phyloP scores from a whole-genome alignment of 2,797 vertebrate species.

The Falco cherrug region DNA sequence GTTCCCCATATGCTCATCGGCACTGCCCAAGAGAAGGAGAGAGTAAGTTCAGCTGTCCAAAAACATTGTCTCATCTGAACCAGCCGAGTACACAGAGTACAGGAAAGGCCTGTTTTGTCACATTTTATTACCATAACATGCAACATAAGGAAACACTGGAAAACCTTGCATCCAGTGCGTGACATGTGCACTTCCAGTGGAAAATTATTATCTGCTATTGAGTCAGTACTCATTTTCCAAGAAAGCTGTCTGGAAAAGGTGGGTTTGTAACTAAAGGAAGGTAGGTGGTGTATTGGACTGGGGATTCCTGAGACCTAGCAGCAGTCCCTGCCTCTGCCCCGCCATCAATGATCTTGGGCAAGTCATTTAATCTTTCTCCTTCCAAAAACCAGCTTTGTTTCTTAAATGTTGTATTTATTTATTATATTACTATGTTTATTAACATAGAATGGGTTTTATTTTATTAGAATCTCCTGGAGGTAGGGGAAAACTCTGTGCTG shows the following conservation, averaged over 20 bases:
- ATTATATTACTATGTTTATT: background rate
- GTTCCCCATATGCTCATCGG: background rate
- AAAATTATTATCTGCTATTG: background rate
- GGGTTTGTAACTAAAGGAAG: background rate
- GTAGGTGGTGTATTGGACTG: accelerated
- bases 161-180: background rate
- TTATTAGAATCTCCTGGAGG: background rate
- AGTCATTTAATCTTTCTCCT: background rate
- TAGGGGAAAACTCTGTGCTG: background rate
- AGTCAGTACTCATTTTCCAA: background rate
- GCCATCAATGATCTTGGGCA: background rate
- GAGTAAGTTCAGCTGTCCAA: background rate
- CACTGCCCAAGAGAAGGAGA: background rate
- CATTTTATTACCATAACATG: background rate
- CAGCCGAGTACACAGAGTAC: background rate
- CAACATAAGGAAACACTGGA: background rate
- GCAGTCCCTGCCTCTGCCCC: background rate
- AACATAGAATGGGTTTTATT: background rate
- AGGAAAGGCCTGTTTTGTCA: background rate
- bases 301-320: background rate
- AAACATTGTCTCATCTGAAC: background rate
- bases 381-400: background rate
- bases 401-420: background rate
- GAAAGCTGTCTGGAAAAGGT: background rate
- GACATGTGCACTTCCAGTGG: background rate